Percentiles rank a stretch among this genome's conserved stretches.
These are phyloP conservation scores for Rhinophrynus dorsalis DNA, from an alignment of 2,797 vertebrate species.

Conservation along the genomic window DNA sequence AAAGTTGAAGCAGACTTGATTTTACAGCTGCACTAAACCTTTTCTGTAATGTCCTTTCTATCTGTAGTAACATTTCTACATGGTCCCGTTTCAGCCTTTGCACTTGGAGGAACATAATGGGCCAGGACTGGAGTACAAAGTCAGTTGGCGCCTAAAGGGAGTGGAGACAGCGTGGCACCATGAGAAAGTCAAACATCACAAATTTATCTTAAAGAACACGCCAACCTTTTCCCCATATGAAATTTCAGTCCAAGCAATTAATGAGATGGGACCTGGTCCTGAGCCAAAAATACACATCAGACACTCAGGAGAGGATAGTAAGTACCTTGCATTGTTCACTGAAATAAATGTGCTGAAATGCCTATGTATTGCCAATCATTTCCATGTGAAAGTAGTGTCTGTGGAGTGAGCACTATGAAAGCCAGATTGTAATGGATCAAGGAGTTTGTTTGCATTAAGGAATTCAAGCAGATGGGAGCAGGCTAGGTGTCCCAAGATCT, in stretches of 20 bases:
- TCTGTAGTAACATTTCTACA: neutral
- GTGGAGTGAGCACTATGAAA: no score
- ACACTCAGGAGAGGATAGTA: conserved; percentile 93
- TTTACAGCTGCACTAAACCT: no score
- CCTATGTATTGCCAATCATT: no score
- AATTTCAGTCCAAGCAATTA: conserved; percentile 87
- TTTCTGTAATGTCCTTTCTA: no score
- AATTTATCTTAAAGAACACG: conserved; percentile 80
- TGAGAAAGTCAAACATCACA: conserved; percentile 83
- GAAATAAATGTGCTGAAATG: neutral
- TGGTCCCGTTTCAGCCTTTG: conserved; percentile 75
- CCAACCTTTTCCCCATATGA: conserved; percentile 91
- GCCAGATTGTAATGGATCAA: no score
- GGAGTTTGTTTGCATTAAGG: no score
- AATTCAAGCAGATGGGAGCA: no score
- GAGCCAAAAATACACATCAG: conserved; percentile 79
- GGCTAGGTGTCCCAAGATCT: no score
- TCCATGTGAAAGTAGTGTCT: no score
- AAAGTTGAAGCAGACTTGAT: no score
- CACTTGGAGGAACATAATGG: conserved; percentile 84
- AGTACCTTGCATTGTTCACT: conserved; percentile 69
- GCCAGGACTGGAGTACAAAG: conserved; percentile 88
- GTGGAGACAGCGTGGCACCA: conserved; percentile 80
- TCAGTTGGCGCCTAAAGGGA: conserved; percentile 83
- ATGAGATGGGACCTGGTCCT: conserved; percentile 83